These are phyloP conservation scores for Leucophenga montana DNA, from an alignment of 2,888 invertebrate species.

Conservation along the genomic window DNA sequence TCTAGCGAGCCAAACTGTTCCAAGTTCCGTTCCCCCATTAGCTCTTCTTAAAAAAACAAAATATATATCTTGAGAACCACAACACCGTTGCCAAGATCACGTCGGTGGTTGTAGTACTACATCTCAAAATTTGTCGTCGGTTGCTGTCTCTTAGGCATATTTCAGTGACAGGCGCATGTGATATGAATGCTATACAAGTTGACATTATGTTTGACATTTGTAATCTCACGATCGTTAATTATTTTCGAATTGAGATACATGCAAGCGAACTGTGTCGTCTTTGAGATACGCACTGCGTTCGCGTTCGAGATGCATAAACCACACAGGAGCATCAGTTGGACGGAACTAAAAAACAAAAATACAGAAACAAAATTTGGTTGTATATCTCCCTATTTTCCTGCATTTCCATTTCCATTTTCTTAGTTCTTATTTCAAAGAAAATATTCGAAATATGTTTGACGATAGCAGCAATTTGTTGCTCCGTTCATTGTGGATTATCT, in stretches of 20 bases:
- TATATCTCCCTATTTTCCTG: conserved; percentile 21
- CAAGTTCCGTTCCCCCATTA: background rate
- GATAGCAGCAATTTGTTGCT: conserved; percentile 68
- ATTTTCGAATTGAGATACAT: conserved; percentile 69
- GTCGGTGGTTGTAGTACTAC: conserved; percentile 38
- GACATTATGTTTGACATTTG: conserved; percentile 72
- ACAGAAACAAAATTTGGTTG: conserved; percentile 14
- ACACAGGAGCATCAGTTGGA: conserved; percentile 50
- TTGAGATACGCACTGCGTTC: background rate
- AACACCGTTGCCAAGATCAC: conserved; percentile 20
- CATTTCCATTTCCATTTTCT: conserved; percentile 12
- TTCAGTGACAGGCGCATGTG: conserved; percentile 50
- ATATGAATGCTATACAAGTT: conserved; percentile 57
- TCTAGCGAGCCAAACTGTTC: background rate
- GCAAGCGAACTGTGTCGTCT: conserved; percentile 15
- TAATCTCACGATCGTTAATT: conserved; percentile 72
- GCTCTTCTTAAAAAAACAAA: background rate
- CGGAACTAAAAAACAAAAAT: background rate
- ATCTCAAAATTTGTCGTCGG: conserved; percentile 39
- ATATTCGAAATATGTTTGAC: conserved; percentile 54
- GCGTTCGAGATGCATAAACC: conserved; percentile 38
- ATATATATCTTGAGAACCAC: background rate
- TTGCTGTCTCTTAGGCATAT: conserved; percentile 40
- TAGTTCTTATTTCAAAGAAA: conserved; percentile 18
- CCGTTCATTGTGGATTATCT: conserved; percentile 58